Conservation (phyloP, 2,113 vertebrate species). For the Isurus oxyrinchus region DNA sequence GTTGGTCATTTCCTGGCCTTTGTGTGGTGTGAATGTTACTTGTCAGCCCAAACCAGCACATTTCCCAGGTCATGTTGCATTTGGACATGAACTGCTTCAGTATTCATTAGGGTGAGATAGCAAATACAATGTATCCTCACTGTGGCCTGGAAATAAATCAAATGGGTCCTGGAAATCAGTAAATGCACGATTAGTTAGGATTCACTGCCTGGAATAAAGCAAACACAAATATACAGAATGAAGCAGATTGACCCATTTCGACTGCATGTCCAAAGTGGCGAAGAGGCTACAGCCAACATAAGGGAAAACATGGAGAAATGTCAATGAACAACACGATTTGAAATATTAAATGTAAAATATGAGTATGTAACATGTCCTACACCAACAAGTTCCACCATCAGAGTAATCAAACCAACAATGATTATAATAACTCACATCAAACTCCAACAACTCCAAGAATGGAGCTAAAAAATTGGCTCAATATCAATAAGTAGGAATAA, state of each 20-base stretch:
- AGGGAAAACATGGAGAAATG: neutral
- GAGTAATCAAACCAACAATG: neutral
- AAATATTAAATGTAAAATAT: neutral
- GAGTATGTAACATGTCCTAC: neutral
- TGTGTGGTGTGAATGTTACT: too few species aligned
- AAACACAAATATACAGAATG: neutral
- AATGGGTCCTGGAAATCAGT: neutral
- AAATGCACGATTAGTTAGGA: neutral
- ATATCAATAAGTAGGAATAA: neutral
- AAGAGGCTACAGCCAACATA: neutral
- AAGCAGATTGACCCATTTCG: neutral
- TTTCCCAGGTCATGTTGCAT: too few species aligned
- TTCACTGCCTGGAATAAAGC: neutral
- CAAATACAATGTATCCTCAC: neutral
- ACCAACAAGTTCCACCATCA: neutral
- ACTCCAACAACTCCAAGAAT: neutral
- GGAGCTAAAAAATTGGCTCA: neutral
- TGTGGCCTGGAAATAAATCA: neutral
- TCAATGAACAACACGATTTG: neutral
- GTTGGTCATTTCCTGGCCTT: too few species aligned
- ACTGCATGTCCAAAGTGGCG: neutral
- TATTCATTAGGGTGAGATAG: too few species aligned
- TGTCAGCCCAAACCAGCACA: too few species aligned
- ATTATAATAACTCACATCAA: neutral
- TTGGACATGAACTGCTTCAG: too few species aligned